Conservation (phyloP, 2,888 invertebrate genomes). For the Fragum whitleyi region DNA sequence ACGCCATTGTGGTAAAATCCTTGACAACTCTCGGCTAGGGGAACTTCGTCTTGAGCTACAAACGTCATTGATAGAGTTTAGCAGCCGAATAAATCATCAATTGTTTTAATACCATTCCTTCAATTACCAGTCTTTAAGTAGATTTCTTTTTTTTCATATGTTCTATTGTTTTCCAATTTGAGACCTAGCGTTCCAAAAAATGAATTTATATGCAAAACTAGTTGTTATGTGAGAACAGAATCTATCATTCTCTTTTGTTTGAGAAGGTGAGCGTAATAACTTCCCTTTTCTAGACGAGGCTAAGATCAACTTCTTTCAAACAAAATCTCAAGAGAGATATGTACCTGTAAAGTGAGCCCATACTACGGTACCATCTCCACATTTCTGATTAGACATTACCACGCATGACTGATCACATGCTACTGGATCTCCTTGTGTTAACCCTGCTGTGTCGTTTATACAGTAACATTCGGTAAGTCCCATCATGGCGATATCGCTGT, state of each 20-base stretch:
- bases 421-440: neutral
- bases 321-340: no score
- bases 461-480: slow-evolving; percentile 54
- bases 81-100: neutral
- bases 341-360: slow-evolving; percentile 48
- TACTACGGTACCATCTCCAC: slow-evolving; percentile 47
- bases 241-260: no score
- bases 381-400: slow-evolving; percentile 40
- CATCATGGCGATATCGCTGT: slow-evolving; percentile 38
- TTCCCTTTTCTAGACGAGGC: no score
- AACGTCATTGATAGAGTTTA: no score
- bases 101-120: neutral
- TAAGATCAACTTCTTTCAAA: no score
- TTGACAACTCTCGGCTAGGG: slow-evolving; percentile 37
- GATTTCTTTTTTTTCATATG: neutral
- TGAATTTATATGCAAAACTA: no score
- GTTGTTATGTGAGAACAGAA: no score
- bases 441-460: neutral
- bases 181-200: neutral
- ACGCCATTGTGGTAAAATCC: slow-evolving; percentile 47
- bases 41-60: slow-evolving; percentile 29
- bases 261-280: no score
- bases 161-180: no score
- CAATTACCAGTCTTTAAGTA: neutral
- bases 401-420: slow-evolving; percentile 39